Conservation (phyloP, 2,113 vertebrate species). For the Hydrochoerus hydrochaeris region DNA sequence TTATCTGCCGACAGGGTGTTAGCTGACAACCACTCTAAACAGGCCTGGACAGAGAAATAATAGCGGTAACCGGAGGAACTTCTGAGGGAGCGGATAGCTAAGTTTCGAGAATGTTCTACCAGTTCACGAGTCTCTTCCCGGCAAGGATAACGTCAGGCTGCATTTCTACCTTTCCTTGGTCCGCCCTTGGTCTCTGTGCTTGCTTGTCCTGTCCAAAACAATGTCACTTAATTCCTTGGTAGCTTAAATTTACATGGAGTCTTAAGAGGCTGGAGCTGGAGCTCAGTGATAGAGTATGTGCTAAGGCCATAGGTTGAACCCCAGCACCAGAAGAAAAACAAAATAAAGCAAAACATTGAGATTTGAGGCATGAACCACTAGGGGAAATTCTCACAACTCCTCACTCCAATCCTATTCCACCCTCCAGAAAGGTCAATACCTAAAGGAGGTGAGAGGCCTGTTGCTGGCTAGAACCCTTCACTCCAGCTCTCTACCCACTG, state of each 20-base stretch:
- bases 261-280: neutral
- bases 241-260: neutral
- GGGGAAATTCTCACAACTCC: neutral
- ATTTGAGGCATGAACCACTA: neutral
- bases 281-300: neutral
- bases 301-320: neutral
- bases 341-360: neutral
- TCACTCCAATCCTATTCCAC: neutral
- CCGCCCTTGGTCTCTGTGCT: constrained; percentile 10
- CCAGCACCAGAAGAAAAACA: neutral
- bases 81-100: constrained; percentile 45
- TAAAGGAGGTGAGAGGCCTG: neutral
- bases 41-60: constrained; percentile 72
- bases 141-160: constrained; percentile 1
- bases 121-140: neutral
- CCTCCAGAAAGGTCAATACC: neutral
- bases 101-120: constrained; percentile 53
- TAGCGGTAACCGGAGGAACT: constrained; percentile 75
- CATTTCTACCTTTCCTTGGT: constrained; percentile 41
- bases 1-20: constrained; percentile 69
- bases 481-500: neutral
- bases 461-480: neutral
- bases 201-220: constrained; percentile 9
- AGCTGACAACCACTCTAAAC: constrained; percentile 71
- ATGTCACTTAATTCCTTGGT: neutral